These are phyloP conservation scores for Lordiphosa collinella DNA, from an alignment of 1,140 invertebrate species.

Conservation along the genomic window DNA sequence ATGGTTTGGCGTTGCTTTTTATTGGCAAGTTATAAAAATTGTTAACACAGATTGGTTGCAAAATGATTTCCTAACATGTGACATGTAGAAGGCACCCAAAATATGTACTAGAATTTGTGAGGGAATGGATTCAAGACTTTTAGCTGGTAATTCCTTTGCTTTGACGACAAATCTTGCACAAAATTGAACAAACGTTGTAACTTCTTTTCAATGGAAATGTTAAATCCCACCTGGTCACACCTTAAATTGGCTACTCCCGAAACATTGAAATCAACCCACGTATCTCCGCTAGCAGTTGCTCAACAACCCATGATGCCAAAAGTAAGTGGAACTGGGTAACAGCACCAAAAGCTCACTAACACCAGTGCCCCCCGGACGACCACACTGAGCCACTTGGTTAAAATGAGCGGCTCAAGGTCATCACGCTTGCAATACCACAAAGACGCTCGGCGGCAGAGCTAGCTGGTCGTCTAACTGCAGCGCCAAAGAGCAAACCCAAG, in stretches of 20 bases:
- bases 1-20: no score
- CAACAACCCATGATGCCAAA: conserved; percentile 49
- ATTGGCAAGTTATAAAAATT: no score
- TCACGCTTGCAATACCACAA: conserved; percentile 71
- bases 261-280: conserved; percentile 2
- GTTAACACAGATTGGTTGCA: no score
- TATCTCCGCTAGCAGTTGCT: conserved; percentile 2
- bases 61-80: no score
- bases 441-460: conserved; percentile 20
- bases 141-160: no score
- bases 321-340: conserved; percentile 69
- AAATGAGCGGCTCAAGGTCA: conserved; percentile 77
- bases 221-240: no score
- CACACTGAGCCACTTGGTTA: conserved; percentile 60
- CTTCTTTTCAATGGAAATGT: no score
- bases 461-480: conserved; percentile 57
- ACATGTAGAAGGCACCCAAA: no score
- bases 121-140: no score
- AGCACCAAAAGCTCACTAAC: conserved; percentile 16
- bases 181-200: no score
- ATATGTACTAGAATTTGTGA: no score
- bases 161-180: no score
- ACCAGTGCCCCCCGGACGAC: conserved; percentile 26
- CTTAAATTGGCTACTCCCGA: not conserved
- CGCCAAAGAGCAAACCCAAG: conserved; percentile 30